These are phyloP conservation scores for Bos javanicus DNA, from an alignment of 2,113 vertebrate genomes.

Conservation along the genomic window DNA sequence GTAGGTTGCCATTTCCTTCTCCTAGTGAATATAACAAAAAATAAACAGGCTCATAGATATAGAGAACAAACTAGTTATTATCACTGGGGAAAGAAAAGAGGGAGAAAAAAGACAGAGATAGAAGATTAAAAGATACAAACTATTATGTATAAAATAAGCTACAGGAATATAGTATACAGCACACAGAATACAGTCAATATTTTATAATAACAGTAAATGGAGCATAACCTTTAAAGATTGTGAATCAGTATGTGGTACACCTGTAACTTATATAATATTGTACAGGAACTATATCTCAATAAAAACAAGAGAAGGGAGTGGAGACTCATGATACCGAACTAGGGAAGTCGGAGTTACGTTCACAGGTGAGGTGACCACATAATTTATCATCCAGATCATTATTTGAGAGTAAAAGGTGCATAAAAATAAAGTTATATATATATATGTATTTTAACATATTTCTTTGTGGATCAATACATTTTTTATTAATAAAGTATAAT, in stretches of 20 bases:
- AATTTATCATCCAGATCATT: background rate
- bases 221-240: background rate
- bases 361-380: background rate
- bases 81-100: background rate
- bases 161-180: background rate
- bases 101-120: background rate
- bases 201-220: background rate
- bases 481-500: background rate
- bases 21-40: background rate
- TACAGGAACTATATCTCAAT: background rate
- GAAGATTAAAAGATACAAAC: background rate
- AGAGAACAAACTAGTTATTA: background rate
- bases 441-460: background rate
- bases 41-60: background rate
- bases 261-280: background rate
- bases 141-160: background rate
- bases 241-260: background rate
- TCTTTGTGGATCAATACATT: background rate
- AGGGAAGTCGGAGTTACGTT: background rate
- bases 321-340: background rate
- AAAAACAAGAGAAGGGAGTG: background rate
- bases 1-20: background rate
- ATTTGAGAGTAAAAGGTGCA: background rate
- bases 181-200: background rate
- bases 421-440: background rate